Evolutionary conservation across 2,797 vertebrate species (phyloP).

Genomic region (Notolepis coatsorum): DNA sequence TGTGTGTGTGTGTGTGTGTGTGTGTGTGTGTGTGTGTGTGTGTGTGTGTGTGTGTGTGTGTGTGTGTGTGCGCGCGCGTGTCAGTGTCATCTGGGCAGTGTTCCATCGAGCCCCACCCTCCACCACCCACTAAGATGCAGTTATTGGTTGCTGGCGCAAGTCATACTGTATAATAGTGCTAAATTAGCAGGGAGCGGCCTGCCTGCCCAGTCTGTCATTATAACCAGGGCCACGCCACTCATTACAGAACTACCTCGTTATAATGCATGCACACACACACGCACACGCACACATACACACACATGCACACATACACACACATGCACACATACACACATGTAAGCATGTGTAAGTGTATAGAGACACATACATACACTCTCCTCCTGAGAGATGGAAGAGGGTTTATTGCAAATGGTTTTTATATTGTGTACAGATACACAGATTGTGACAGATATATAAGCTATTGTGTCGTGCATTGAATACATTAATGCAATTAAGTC

Average conservation of each 20-base stretch:
- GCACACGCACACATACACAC: constrained; percentile 20
- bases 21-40: constrained; percentile 3
- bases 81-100: constrained; percentile 46
- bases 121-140: constrained; percentile 77
- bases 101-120: constrained; percentile 66
- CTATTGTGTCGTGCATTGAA: too few species aligned
- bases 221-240: constrained; percentile 48
- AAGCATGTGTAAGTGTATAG: neutral
- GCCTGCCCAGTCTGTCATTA: constrained; percentile 74
- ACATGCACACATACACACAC: constrained; percentile 13
- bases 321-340: constrained; percentile 1
- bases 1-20: neutral
- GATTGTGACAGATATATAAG: too few species aligned
- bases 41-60: constrained; percentile 12
- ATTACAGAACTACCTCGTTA: constrained; percentile 60
- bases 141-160: constrained; percentile 73
- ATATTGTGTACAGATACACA: too few species aligned
- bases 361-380: neutral
- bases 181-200: constrained; percentile 72
- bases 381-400: too few species aligned
- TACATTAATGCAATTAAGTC: too few species aligned
- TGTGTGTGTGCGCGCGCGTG: neutral
- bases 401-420: too few species aligned
- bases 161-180: constrained; percentile 70
- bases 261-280: constrained; percentile 58